These are phyloP conservation scores for Paralichthys olivaceus DNA, from an alignment of 2,113 vertebrate species.

Conservation along the genomic window DNA sequence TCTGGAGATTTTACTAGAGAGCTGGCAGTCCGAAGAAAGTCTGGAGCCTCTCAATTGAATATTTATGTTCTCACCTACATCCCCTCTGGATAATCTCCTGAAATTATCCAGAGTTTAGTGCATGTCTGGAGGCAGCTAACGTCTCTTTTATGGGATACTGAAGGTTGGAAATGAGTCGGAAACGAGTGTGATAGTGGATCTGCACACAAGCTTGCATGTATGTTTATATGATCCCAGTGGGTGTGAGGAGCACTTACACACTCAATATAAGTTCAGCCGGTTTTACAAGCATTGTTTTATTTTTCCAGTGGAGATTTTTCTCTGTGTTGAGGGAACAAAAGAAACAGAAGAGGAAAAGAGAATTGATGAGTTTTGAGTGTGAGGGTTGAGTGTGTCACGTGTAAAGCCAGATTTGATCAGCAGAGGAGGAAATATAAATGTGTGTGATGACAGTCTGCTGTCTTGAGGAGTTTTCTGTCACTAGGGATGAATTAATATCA, in stretches of 20 bases:
- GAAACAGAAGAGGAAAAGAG: neutral
- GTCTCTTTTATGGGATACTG: neutral
- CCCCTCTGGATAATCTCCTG: no score
- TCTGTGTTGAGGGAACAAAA: constrained; percentile 2
- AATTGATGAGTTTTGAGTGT: no score
- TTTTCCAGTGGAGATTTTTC: constrained; percentile 19
- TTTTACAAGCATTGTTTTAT: constrained; percentile 26
- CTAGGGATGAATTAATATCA: constrained; percentile 21
- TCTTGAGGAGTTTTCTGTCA: constrained; percentile 9
- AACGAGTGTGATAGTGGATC: neutral
- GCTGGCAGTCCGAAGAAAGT: no score
- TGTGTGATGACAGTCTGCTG: constrained; percentile 17
- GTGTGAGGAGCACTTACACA: neutral
- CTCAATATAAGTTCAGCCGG: constrained; percentile 14
- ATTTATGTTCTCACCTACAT: no score
- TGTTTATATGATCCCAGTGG: neutral
- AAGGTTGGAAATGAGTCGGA: neutral
- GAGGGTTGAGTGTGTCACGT: no score
- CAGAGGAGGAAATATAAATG: constrained; percentile 21
- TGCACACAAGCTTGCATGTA: neutral
- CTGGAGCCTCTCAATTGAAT: no score
- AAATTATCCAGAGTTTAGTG: no score
- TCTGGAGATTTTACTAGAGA: no score
- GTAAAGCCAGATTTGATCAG: constrained; percentile 1
- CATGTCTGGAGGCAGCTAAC: no score